Percentiles rank a stretch among this genome's conserved stretches.
Evolutionary conservation across 2,888 invertebrate genomes (phyloP).

Genomic region (Eupsilia transversa): DNA sequence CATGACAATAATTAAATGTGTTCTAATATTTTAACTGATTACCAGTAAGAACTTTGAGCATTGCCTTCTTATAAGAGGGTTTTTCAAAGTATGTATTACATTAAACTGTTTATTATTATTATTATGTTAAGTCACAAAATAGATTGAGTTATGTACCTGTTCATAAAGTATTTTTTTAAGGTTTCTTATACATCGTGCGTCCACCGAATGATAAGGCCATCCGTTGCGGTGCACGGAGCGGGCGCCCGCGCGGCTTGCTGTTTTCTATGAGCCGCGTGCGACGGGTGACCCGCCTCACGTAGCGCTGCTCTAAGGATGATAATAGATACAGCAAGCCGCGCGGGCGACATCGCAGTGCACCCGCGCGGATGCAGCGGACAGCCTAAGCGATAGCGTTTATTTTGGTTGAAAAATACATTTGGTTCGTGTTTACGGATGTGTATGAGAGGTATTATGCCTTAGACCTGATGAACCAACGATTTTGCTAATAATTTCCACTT

Average conservation of each 20-base stretch:
- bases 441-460: not conserved
- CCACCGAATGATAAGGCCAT: not conserved
- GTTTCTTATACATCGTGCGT: not conserved
- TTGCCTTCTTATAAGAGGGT: not conserved
- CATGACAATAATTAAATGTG: slow-evolving; percentile 51
- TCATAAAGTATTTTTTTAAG: slow-evolving; percentile 7
- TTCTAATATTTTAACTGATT: slow-evolving; percentile 1
- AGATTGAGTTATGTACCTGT: slow-evolving; percentile 39
- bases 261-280: too few species aligned
- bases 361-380: too few species aligned
- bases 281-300: too few species aligned
- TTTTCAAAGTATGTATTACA: slow-evolving; percentile 10
- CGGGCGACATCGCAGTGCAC: too few species aligned
- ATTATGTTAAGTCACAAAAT: slow-evolving; percentile 46
- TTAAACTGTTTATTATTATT: slow-evolving; percentile 6
- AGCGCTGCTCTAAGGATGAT: too few species aligned
- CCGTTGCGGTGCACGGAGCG: too few species aligned
- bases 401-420: not conserved
- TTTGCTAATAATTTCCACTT: not conserved
- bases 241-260: too few species aligned
- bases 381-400: not conserved
- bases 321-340: too few species aligned
- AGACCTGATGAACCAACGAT: not conserved
- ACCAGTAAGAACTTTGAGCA: not conserved
- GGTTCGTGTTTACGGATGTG: not conserved